These are phyloP conservation scores for Holocentrus rufus DNA, from an alignment of 2,797 vertebrate species.

Conservation along the genomic window DNA sequence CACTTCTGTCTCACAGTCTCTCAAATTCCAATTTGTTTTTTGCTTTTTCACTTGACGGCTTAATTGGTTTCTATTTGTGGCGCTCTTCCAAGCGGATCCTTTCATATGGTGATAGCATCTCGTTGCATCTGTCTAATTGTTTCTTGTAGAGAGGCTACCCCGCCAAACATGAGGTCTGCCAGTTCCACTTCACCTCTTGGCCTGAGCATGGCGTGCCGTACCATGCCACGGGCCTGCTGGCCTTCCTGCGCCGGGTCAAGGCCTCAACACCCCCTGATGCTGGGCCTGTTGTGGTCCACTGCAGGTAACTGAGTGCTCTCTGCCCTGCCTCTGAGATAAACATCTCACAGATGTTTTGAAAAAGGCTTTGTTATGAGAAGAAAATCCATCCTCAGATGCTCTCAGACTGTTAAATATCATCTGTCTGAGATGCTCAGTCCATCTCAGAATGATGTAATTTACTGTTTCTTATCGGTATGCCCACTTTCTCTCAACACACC, in stretches of 20 bases:
- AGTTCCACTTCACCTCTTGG: slow-evolving; percentile 98
- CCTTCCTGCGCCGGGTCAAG: slow-evolving; percentile 94
- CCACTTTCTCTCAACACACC: background rate
- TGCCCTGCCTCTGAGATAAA: background rate
- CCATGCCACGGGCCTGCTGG: slow-evolving; percentile 93
- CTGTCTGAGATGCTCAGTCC: background rate
- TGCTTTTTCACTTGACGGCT: background rate
- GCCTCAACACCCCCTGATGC: slow-evolving; percentile 90
- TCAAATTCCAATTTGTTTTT: too few relatives aligned
- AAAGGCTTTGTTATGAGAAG: too few relatives aligned
- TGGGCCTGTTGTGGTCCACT: slow-evolving; percentile 94
- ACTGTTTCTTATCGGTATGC: too few relatives aligned
- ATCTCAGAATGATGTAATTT: background rate
- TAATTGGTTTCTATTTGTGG: background rate
- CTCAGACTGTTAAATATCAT: background rate
- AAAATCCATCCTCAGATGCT: too few relatives aligned
- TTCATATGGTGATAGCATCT: background rate
- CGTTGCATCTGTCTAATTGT: background rate
- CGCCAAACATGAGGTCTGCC: slow-evolving; percentile 93
- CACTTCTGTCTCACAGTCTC: too few relatives aligned
- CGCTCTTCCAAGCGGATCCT: background rate
- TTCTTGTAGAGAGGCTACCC: slow-evolving; percentile 89
- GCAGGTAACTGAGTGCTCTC: slow-evolving; percentile 84
- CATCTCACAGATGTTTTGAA: too few relatives aligned
- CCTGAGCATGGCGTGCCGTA: slow-evolving; percentile 95